A percentile compares a stretch with the other conserved stretches of the same genome.
These are phyloP conservation scores for Hippopotamyrus pictus DNA, from an alignment of 2,797 vertebrate genomes.

Conservation along the genomic window DNA sequence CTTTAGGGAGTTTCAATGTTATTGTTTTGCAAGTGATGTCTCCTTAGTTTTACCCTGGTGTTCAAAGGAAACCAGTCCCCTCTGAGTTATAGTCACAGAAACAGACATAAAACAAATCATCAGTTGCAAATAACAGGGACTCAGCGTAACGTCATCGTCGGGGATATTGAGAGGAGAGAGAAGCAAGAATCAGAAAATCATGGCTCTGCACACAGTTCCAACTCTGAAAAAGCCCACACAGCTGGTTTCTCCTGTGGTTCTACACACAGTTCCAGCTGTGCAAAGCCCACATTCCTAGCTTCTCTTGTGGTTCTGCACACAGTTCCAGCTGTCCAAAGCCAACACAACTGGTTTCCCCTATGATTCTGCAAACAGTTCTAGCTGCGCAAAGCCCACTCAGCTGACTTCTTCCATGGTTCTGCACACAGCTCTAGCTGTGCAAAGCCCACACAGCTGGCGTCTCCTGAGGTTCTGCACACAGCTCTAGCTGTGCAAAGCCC, in stretches of 20 bases:
- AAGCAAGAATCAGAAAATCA: not conserved
- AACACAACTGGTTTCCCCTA: not conserved
- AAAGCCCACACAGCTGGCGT: not conserved
- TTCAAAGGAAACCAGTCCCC: not conserved
- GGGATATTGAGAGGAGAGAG: not conserved
- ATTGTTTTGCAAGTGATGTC: not conserved
- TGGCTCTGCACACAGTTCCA: not conserved
- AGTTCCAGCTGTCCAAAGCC: not conserved
- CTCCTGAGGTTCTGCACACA: not conserved
- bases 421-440: not conserved
- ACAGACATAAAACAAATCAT: not conserved
- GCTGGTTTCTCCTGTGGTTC: not conserved
- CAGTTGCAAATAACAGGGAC: not conserved
- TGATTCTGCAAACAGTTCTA: not conserved
- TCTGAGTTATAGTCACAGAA: not conserved
- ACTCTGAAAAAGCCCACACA: not conserved
- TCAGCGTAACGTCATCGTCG: not conserved
- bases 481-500: not conserved
- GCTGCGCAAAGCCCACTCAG: not conserved
- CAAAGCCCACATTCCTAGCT: not conserved
- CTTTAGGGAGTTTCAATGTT: not conserved
- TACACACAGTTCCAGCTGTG: not conserved
- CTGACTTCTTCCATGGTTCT: not conserved
- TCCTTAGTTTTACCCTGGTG: not conserved
- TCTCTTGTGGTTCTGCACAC: not conserved